Evolutionary conservation across 1,140 invertebrate genomes (phyloP), one percentile per base, ranked within the genome.

Genomic region (Leptopilina clavipes): DNA sequence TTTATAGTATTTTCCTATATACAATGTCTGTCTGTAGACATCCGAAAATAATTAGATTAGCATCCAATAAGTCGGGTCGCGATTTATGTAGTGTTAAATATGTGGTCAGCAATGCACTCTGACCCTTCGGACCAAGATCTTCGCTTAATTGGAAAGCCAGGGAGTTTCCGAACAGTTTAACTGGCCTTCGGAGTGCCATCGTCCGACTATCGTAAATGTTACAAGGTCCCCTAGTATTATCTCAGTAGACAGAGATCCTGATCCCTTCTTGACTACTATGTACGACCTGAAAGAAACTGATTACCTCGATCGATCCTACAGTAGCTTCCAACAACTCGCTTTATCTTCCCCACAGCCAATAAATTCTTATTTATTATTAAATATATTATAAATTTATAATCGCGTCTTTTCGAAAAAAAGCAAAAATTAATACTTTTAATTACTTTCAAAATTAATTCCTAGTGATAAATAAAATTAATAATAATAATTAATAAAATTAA

Each of bases 1-100:
- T n/a, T n/a, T n/a, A n/a, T n/a, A n/a, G n/a, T n/a, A n/a, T n/a
- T n/a, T n/a, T n/a, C n/a, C n/a, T n/a, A n/a, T n/a, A n/a, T n/a
- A n/a, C n/a, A n/a, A n/a, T n/a, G n/a, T n/a, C n/a, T n/a, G n/a
- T n/a, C n/a, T n/a, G n/a, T n/a, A 59, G 74, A 73, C 80, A 84
- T 86, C 81, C 82, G 79, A 73, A 89, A 86, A 84, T 87, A 87
- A 89, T 88, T 85, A 82, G 85, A 87, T 87, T 82, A 85, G 81
- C 79, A 76, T 82, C 81, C 76, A 84, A 86, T 86, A 84, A 85
- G 79, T 82, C 40, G 82, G 79, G 76, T 82, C 74, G 76, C 84
- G 83, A 89, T 90, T 90, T 89, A 90, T 90, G 89, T 90, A 90
- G 89, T 90, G 89, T 90, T 90, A 90, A 90, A 89, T 86, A 85